These are phyloP conservation scores for Pseudococcus longispinus DNA, from an alignment of 2,888 invertebrate genomes.

Conservation along the genomic window DNA sequence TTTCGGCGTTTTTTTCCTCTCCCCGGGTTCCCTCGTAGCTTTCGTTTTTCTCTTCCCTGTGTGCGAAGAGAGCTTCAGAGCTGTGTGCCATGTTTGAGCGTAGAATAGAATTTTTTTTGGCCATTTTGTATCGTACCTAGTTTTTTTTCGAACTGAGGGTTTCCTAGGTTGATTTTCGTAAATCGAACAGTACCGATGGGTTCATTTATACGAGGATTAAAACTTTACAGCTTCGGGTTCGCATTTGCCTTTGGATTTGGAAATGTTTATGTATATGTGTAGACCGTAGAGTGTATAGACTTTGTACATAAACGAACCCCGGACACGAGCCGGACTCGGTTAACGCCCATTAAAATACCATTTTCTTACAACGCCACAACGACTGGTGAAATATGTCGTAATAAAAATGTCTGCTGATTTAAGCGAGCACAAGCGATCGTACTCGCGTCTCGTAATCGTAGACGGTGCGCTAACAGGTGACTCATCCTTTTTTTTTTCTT, in stretches of 20 bases:
- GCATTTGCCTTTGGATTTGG: too few relatives aligned
- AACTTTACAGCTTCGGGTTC: not conserved
- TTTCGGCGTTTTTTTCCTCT: constrained; percentile 12
- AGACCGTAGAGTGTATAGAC: too few relatives aligned
- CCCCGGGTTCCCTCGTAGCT: not conserved
- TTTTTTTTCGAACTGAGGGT: not conserved
- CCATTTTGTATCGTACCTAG: not conserved
- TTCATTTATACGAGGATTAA: not conserved
- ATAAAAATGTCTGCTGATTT: constrained; percentile 29
- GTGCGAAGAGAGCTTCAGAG: too few relatives aligned
- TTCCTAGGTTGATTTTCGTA: not conserved
- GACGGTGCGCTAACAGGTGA: constrained; percentile 4
- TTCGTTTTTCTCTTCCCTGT: too few relatives aligned
- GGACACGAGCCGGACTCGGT: not conserved
- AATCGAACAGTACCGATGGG: not conserved
- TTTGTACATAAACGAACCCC: not conserved
- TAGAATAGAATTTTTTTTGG: not conserved
- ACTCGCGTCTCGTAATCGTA: not conserved
- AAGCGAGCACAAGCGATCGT: not conserved
- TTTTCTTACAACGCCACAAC: not conserved
- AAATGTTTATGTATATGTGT: too few relatives aligned
- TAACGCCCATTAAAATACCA: constrained; percentile 33
- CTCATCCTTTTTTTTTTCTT: not conserved
- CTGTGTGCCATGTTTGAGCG: not conserved
- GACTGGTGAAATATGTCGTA: constrained; percentile 7